Base-by-base conservation (phyloP, 2,797 vertebrate species). In the Anguilla anguilla region DNA sequence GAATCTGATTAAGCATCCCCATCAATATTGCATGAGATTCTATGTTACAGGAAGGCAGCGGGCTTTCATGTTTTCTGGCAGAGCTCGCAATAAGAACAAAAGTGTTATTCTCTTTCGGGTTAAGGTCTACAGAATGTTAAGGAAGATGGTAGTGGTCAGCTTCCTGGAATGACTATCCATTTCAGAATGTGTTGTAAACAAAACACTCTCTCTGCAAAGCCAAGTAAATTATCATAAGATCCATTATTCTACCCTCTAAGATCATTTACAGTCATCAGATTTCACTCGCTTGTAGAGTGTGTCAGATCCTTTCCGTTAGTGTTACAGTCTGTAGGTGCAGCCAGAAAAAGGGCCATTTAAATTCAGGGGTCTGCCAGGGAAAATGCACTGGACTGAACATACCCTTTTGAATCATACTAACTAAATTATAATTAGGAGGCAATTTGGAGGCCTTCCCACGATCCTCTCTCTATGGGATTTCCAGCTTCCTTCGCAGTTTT, bases 11-110 rank as follows among this genome's bases (percentile, higher is more conserved):
- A 39, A 35, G 53, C 59, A 64, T 55, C 84, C 39, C 55, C 55
- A 59, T 85, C n/a, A 85, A 61, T 85, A 85, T 61, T 85, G 84
- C 84, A 85, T 64, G 55, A 35, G 35, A 19, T 64, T 85, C 53
- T 43, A 39, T 35, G 84, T 85, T 85, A 25, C 84, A 85, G 35
- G 59, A 61, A 85, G 55, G 35, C 84, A 85, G 39, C 84, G 28
- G 35, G 35, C 84, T 85, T 43, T 43, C 43, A 22, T 81, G 77
- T 25, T 39, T 43, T 43, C 74, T 6, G 39, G 39, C 77, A 81
- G 77, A 25, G 77, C 46, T 81, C 46, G 11, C 25, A 51, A 46
- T 81, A 9, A 1, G 43, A 22, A 81, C 77, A n/a, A 22, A 49
- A 81, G 1, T 77, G 72, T 10, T 10, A 3, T 49, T n/a, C 6